A percentile compares a stretch with the other conserved stretches of the same genome.
Evolutionary conservation across 2,797 vertebrate genomes (phyloP).

Genomic region (Cercopithecus mitis): DNA sequence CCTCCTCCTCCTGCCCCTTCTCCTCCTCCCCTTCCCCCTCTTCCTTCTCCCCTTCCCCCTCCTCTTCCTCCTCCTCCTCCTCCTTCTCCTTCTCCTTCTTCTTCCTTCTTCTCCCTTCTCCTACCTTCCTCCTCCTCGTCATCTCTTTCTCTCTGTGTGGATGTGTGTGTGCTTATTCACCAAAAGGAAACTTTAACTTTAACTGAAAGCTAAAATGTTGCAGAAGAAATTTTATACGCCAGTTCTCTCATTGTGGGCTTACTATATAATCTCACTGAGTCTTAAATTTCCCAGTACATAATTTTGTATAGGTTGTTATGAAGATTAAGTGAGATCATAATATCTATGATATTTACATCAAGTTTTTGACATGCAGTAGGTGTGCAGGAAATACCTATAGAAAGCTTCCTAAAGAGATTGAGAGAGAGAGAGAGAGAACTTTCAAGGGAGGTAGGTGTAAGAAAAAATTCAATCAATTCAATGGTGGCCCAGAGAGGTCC

Average conservation of each 20-base stretch:
- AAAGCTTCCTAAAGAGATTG: background rate
- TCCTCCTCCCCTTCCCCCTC: no score
- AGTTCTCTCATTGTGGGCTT: background rate
- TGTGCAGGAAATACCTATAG: background rate
- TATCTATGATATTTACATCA: background rate
- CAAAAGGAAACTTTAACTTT: background rate
- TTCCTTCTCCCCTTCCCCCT: no score
- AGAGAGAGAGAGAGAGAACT: background rate
- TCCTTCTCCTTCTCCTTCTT: accelerated
- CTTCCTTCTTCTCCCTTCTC: no score
- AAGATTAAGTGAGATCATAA: background rate
- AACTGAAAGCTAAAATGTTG: background rate
- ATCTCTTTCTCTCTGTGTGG: no score
- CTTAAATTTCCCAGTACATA: background rate
- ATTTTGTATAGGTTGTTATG: background rate
- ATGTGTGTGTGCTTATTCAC: background rate
- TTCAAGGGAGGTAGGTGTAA: background rate
- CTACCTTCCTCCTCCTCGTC: background rate
- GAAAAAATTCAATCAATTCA: background rate
- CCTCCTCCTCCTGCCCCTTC: no score
- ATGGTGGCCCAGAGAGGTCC: background rate
- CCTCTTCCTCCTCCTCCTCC: accelerated
- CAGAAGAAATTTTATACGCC: background rate
- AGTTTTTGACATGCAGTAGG: background rate
- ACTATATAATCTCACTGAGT: background rate